Evolutionary conservation across 1,140 invertebrate species (phyloP).

Genomic region (Drosophila nikananu): DNA sequence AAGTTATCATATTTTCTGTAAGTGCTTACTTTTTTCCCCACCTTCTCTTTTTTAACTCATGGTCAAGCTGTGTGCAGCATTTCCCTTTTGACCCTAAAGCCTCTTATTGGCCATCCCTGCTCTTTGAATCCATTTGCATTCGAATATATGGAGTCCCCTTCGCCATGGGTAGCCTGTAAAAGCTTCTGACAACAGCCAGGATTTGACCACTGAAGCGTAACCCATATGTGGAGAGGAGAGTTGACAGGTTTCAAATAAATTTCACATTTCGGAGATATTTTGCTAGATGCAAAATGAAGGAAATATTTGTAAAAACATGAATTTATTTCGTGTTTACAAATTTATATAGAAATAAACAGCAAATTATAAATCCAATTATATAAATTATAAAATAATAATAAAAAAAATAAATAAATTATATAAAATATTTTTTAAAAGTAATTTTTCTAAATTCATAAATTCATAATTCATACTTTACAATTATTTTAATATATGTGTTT

Average conservation of each 20-base stretch:
- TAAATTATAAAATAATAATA: no score
- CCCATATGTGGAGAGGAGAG: neutral
- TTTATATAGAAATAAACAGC: no score
- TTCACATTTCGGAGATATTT: neutral
- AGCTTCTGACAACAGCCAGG: conserved; percentile 6
- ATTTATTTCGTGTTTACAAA: no score
- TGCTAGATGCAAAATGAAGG: neutral
- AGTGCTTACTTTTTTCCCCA: neutral
- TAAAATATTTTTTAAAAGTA: no score
- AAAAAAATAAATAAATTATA: no score
- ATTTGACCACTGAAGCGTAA: conserved; percentile 1
- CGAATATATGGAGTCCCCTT: neutral
- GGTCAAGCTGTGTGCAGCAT: conserved; percentile 13
- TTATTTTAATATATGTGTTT: no score
- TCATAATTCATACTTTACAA: no score
- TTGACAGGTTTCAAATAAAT: neutral
- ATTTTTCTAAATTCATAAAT: no score
- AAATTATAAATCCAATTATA: no score
- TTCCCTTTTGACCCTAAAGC: conserved; percentile 27
- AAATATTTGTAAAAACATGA: neutral
- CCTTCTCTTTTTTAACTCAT: neutral
- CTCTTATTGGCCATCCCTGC: conserved; percentile 19
- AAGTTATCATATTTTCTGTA: neutral
- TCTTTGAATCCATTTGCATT: conserved; percentile 15
- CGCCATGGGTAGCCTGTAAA: neutral